phyloP scores from a whole-genome alignment of 1,140 invertebrate species.

The Halyomorpha halys region DNA sequence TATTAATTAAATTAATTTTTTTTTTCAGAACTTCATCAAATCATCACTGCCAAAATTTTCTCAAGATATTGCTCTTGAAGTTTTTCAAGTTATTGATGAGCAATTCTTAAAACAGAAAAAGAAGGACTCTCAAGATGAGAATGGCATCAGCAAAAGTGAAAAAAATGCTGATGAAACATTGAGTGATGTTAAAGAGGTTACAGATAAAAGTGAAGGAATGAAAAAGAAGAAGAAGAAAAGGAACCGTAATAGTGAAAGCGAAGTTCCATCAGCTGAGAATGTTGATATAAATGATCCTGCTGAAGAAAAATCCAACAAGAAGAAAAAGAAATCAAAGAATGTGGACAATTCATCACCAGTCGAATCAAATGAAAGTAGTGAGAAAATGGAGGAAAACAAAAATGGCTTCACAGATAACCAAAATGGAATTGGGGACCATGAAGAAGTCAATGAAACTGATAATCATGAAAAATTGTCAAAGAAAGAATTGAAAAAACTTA shows the following conservation, averaged over 20 bases:
- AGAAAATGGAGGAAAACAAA: background rate
- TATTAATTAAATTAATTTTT: no score
- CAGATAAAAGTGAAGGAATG: background rate
- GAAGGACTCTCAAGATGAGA: no score
- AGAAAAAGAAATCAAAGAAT: slow-evolving; percentile 2
- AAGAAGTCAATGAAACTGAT: background rate
- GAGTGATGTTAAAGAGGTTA: background rate
- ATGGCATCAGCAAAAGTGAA: no score
- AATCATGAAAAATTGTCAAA: slow-evolving; percentile 6
- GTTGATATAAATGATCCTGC: no score
- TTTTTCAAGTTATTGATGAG: no score
- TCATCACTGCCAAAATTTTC: no score
- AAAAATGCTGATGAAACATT: background rate
- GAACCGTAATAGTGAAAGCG: background rate
- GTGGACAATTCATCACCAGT: background rate
- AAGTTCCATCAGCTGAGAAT: background rate
- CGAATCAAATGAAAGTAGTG: background rate
- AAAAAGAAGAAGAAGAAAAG: slow-evolving; percentile 5
- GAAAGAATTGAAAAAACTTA: slow-evolving; percentile 20
- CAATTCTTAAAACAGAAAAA: no score
- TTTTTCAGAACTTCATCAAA: no score
- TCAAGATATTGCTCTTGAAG: no score
- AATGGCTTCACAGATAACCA: background rate
- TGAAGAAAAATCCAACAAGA: background rate
- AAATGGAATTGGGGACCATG: background rate